Base-by-base conservation (phyloP, 2,888 invertebrate species). In the Eristalinus sepulchralis region DNA sequence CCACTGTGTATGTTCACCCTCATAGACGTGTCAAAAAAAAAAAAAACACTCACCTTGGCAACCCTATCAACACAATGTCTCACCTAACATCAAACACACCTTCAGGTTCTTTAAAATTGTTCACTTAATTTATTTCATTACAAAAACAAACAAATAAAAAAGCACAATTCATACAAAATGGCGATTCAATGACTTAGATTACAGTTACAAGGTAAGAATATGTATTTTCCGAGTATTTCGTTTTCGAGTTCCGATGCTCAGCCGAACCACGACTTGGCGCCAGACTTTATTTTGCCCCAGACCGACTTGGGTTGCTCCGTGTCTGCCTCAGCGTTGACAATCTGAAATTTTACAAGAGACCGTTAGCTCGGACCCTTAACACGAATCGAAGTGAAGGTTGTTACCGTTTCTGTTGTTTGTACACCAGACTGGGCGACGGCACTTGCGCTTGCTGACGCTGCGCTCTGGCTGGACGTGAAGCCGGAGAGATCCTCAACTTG, bases 221-320 rank as follows among this genome's bases (percentile, higher is more conserved):
- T 47, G 0, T 5, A 39, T 47, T 47, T n/a, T 5, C 6, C 6
- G 47, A 47, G 47, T 47, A 47, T 47, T 47, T 17, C 0, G 6
- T 39, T 39, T n/a, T 39, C n/a, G n/a, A n/a, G n/a, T n/a, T n/a
- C n/a, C n/a, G n/a, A n/a, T n/a, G 20, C 34, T 78, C 36, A 86
- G 13, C 86, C 86, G 24, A 86, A 79, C 83, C 83, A 86, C 57
- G 83, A 75, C 62, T 88, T 89, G n/a, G 90, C 86, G 71, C 90
- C 91, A 60, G 90, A 88, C 63, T 90, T 91, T 2, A 91, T 1
- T 62, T 90, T 91, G 0, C 87, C 77, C 89, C 90, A 90, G 27
- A 91, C 80, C 3, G 90, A 88, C 31, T 89, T 83, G n/a, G 90
- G 85, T 36, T 89, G 84, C 2, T 89, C 80, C 59, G 90, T 89